phyloP scores from a whole-genome alignment of 2,888 invertebrate genomes.

The Lycophotia porphyrea region DNA sequence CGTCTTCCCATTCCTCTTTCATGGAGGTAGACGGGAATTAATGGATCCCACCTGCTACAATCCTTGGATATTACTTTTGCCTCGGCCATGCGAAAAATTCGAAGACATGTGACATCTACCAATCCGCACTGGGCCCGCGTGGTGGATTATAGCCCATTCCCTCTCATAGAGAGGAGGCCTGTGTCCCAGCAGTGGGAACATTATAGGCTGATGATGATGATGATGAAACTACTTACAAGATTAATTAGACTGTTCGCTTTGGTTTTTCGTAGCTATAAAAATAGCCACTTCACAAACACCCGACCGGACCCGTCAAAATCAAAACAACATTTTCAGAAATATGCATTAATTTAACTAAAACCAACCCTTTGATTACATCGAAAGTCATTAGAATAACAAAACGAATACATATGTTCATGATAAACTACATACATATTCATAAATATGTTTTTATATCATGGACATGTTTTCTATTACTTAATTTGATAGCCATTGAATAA shows the following conservation, averaged over 20 bases:
- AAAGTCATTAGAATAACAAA: slow-evolving; percentile 5
- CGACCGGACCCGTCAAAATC: background rate
- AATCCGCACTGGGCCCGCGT: too few species aligned
- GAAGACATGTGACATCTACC: too few species aligned
- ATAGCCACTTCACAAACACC: background rate
- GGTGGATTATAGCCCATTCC: too few species aligned
- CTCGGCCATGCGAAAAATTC: too few species aligned
- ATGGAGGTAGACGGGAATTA: background rate
- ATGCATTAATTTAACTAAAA: slow-evolving; percentile 15
- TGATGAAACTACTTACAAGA: too few species aligned
- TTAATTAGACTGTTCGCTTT: background rate
- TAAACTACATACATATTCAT: background rate
- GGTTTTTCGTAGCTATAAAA: background rate
- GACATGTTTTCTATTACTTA: slow-evolving; percentile 13
- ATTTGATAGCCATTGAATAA: slow-evolving; percentile 13
- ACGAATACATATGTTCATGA: background rate
- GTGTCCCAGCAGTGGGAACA: too few species aligned
- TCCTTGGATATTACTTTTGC: background rate
- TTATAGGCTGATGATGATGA: too few species aligned
- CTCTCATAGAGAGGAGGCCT: too few species aligned
- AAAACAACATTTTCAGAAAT: background rate
- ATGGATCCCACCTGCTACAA: background rate
- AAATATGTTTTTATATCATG: background rate
- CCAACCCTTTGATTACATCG: background rate
- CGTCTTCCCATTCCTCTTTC: background rate